These are phyloP conservation scores for Palaemon carinicauda DNA, from an alignment of 1,140 invertebrate genomes.

Conservation along the genomic window DNA sequence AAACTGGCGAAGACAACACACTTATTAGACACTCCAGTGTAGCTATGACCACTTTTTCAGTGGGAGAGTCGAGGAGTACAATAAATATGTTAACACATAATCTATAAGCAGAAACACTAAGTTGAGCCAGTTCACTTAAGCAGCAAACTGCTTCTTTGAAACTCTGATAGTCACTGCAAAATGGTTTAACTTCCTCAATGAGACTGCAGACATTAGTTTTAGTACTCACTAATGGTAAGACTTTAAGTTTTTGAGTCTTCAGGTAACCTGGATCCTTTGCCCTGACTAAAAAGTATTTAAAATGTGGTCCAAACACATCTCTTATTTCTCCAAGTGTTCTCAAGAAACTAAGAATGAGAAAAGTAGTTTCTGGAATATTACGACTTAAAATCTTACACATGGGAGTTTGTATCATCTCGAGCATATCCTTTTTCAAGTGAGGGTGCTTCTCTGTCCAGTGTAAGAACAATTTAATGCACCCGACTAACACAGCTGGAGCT, in stretches of 20 bases:
- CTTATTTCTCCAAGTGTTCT: constrained; percentile 9
- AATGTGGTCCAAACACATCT: constrained; percentile 37
- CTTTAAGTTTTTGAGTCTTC: constrained; percentile 36
- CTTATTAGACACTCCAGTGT: constrained; percentile 37
- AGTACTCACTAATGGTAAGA: constrained; percentile 33
- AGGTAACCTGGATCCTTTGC: constrained; percentile 41
- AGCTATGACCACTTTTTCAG: constrained; percentile 43
- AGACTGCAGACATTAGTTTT: constrained; percentile 37
- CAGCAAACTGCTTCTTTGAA: constrained; percentile 33
- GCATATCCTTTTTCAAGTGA: constrained; percentile 42
- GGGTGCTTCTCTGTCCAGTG: constrained; percentile 35
- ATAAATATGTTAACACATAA: constrained; percentile 19
- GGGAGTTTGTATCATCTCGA: constrained; percentile 35
- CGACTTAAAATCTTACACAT: constrained; percentile 35
- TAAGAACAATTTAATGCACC: constrained; percentile 16
- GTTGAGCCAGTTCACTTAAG: constrained; percentile 2
- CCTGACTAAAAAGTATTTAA: constrained; percentile 39
- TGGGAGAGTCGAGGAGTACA: constrained; percentile 24
- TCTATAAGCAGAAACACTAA: constrained; percentile 12
- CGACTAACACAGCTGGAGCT: constrained; percentile 32
- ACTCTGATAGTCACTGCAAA: constrained; percentile 51
- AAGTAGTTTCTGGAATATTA: constrained; percentile 37
- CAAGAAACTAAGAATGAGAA: constrained; percentile 27
- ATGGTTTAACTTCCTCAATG: constrained; percentile 40
- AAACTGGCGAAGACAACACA: not conserved